These are phyloP conservation scores for Drosophila dives DNA, from an alignment of 2,888 invertebrate species.

Conservation along the genomic window DNA sequence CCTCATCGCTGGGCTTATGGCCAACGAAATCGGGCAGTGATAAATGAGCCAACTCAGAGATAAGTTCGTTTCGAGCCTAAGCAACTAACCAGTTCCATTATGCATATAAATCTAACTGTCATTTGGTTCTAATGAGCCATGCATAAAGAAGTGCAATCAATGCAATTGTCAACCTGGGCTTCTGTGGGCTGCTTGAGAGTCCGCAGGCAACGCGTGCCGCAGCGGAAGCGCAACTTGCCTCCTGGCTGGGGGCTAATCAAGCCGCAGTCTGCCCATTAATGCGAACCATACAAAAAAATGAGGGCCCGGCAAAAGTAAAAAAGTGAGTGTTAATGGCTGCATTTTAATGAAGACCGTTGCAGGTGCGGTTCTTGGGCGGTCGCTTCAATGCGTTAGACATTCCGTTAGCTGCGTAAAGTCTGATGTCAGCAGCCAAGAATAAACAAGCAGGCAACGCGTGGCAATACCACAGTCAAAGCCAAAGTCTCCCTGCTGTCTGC, in stretches of 20 bases:
- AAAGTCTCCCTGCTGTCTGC: constrained; percentile 73
- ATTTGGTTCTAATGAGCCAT: constrained; percentile 26
- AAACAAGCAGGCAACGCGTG: constrained; percentile 17
- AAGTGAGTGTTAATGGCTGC: constrained; percentile 51
- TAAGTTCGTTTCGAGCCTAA: background rate
- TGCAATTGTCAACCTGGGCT: constrained; percentile 28
- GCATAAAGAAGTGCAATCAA: constrained; percentile 20
- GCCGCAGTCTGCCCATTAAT: constrained; percentile 20
- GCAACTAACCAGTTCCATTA: constrained; percentile 14
- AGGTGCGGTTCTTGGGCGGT: constrained; percentile 54
- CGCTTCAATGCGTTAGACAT: constrained; percentile 37
- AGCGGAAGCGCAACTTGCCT: constrained; percentile 30
- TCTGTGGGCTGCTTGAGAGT: constrained; percentile 28
- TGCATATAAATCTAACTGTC: constrained; percentile 14
- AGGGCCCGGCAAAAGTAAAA: constrained; percentile 5
- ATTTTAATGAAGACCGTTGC: constrained; percentile 55
- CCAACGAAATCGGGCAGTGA: constrained; percentile 52
- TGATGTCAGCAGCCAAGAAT: constrained; percentile 55
- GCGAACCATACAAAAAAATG: background rate
- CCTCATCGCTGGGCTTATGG: constrained; percentile 46
- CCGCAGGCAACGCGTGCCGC: constrained; percentile 29
- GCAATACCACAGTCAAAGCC: constrained; percentile 31
- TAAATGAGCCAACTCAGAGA: constrained; percentile 38
- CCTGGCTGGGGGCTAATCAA: background rate
- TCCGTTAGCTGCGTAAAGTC: constrained; percentile 43